Percentiles rank a stretch among this genome's conserved stretches.
Conservation (phyloP, 2,888 invertebrate species). For the Thalpophila matura region DNA sequence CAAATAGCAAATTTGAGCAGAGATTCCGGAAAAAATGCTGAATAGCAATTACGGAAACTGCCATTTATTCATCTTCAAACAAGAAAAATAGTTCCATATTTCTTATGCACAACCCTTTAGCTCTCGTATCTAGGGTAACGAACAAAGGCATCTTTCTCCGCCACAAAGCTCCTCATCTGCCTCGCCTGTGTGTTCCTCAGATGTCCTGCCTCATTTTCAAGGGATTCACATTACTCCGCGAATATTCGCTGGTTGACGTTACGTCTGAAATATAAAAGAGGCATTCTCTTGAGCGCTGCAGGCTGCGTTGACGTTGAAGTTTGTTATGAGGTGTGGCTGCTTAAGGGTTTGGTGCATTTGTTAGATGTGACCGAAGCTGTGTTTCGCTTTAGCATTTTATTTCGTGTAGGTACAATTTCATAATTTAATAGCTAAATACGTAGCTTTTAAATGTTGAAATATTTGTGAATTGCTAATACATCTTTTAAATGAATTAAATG, state of each 20-base stretch:
- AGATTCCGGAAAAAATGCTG: too few relatives aligned
- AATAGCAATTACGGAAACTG: too few relatives aligned
- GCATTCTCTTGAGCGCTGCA: conserved; percentile 69
- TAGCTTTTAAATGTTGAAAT: too few relatives aligned
- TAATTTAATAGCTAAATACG: too few relatives aligned
- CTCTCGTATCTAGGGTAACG: conserved; percentile 40
- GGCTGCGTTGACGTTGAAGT: conserved; percentile 45
- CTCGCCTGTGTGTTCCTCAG: conserved; percentile 57
- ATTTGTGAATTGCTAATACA: too few relatives aligned
- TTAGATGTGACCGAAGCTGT: not conserved
- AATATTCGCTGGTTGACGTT: conserved; percentile 71
- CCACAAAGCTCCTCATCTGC: conserved; percentile 54
- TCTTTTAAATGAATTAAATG: too few relatives aligned
- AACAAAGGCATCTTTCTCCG: conserved; percentile 45
- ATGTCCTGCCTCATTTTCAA: conserved; percentile 68
- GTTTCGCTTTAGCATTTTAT: too few relatives aligned
- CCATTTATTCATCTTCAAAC: not conserved
- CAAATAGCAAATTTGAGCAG: too few relatives aligned
- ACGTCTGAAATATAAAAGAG: conserved; percentile 76
- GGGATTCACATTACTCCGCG: conserved; percentile 71
- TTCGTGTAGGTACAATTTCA: too few relatives aligned
- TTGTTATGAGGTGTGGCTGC: conserved; percentile 27
- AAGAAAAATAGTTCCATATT: not conserved
- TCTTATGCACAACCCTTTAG: not conserved
- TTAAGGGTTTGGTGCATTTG: not conserved